Base-by-base conservation (phyloP, 2,797 vertebrate genomes). In the Spondyliosoma cantharus region DNA sequence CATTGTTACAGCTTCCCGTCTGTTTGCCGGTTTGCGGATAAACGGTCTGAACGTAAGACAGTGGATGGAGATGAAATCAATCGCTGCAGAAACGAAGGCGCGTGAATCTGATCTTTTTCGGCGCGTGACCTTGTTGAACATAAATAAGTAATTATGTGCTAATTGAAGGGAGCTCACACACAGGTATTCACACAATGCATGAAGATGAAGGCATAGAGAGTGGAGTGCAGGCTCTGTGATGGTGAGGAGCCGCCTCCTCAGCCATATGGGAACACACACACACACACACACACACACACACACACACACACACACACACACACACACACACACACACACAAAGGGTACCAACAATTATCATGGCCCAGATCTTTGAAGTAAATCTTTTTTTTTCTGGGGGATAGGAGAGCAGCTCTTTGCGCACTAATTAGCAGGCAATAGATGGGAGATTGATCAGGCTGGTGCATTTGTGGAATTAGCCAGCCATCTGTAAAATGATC, bases 401-500 rank as follows among this genome's bases (percentile, higher is more conserved):
- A 86, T 64, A 79, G 74, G 52, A 76, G 78, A 90, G 74, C 72
- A 78, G 89, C 87, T 91, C 86, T 90, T 80, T 77, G 88, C 42
- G 45, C 81, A 65, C 83, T 94, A 94, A 95, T 95, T 94, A 94
- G 91, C 70, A 27, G 82, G 76, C 72, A 74, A 84, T 86, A 90
- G 86, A 94, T 91, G 85, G 82, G 76, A 94, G 92, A 94, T 94
- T 95, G 93, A 95, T 94, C 90, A 93, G 91, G 84, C 90, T 79
- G 84, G 82, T 91, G 89, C 91, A 91, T 93, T 94, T 93, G 91
- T 91, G 89, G 92, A 94, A 94, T 94, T 90, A 94, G 86, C 74
- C 92, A 91, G 80, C 89, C 93, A 89, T 94, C 91, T 94, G 93
- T 93, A 93, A 94, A 92, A 93, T 92, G 86, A 94, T 90, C 90